Base-by-base conservation (phyloP, 1,140 invertebrate species). In the Heliconius hewitsoni region DNA sequence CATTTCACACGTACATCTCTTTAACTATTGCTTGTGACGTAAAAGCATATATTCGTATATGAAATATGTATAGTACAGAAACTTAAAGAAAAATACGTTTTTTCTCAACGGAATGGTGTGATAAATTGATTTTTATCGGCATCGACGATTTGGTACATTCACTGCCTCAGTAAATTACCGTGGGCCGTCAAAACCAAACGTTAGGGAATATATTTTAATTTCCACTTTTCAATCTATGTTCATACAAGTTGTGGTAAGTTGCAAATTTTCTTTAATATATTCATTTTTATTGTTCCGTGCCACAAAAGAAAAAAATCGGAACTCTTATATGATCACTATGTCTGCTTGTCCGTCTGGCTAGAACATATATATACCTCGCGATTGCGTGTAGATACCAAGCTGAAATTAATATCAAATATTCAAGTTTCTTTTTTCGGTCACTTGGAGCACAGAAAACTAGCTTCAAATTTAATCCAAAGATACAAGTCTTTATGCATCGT, bases 61-160 rank as follows among this genome's bases (percentile, higher is more conserved):
- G 50, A 52, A 52, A 52, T 66, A 66, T 13, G n/a, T 9, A 66
- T 13, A 8, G 60, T 66, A 66, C 60, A 66, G 27, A 23, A 66
- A 66, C 11, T 66, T 66, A 30, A 66, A 66, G 60, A 66, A 66
- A 66, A 66, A 66, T 30, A 16, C 11, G 23, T 76, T 52, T 76
- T 76, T 76, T 70, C 39, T 50, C 37, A 16, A 27, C 50, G 8
- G 39, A 76, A 76, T 76, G 46, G 66, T 76, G 60, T 70, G 75
- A 76, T 71, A 71, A 76, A 76, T 76, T 70, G 39, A 71, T 76
- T 71, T 76, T 76, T 27, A 70, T 30, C 60, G 23, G 66, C 37
- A 66, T n/a, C 60, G 60, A 66, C 60, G 60, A 66, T 66, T 66
- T 66, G 19, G 60, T 66, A 66, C 60, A 27, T 66, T 66, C 60